Evolutionary conservation across 2,113 vertebrate genomes (phyloP), one percentile per base, ranked within the genome.

Genomic region (Tenebrosternarchus preto): DNA sequence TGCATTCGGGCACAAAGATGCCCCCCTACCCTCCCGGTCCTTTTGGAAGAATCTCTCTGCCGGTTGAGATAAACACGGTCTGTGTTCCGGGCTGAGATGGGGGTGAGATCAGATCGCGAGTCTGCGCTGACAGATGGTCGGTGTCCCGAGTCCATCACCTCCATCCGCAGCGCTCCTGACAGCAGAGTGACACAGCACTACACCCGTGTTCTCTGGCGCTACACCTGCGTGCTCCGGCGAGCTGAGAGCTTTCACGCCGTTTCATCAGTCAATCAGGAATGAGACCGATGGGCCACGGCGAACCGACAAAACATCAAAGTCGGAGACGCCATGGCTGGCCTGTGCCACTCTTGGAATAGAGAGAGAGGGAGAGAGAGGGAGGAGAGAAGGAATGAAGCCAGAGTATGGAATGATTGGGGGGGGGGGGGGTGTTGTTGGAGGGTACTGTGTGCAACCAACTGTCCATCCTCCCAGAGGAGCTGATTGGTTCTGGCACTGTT

Each of bases 201-300:
- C n/a, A n/a, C n/a, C n/a, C n/a, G n/a, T n/a, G n/a, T n/a, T n/a
- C n/a, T n/a, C n/a, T n/a, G 33, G 33, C 33, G 33, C 3, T 36
- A 36, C 82, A 81, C 72, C 79, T 80, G 82, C 33, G 76, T 55
- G 6, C 80, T 79, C 76, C n/a, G 64, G 71, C 29, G 36, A 33
- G 71, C 72, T 39, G 76, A 76, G 66, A 63, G 50, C 67, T 86
- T 86, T 86, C 79, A 46, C 73, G 50, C 70, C 0, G 59, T 83
- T 84, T 86, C 85, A 76, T 86, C 85, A 82, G 67, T 77, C 67
- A 61, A 82, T 31, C 36, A 12, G 61, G 60, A 72, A 24, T n/a
- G 66, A 59, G 60, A 73, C 73, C 57, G 79, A 86, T 67, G 55
- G 67, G 72, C 39, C 73, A 50, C 57, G 72, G 39, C 57, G 3